Percentiles rank a stretch among this genome's conserved stretches.
These are phyloP conservation scores for Pterophyllum scalare DNA, from an alignment of 2,113 vertebrate species.

Conservation along the genomic window DNA sequence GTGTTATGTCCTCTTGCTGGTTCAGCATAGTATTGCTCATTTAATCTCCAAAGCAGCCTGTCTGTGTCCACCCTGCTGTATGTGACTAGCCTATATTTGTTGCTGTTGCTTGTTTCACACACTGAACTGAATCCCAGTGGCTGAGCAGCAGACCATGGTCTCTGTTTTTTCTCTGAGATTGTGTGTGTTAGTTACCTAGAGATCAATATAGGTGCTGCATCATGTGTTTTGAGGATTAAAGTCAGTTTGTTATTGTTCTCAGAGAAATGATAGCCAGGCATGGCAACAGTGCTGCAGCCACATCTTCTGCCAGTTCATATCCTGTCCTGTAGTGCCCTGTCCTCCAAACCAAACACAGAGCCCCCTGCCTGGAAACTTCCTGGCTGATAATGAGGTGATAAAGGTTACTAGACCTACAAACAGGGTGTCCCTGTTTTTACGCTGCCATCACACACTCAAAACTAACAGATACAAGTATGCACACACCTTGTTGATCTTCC, in stretches of 20 bases:
- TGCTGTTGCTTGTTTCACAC: slow-evolving; percentile 22
- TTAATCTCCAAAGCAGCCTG: background rate
- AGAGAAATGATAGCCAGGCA: slow-evolving; percentile 29
- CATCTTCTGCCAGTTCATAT: slow-evolving; percentile 49
- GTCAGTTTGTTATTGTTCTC: slow-evolving; percentile 57
- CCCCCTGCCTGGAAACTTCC: slow-evolving; percentile 60
- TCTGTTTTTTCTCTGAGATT: slow-evolving; percentile 4
- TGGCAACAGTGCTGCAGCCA: slow-evolving; percentile 3
- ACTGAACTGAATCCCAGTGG: background rate
- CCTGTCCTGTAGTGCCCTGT: slow-evolving; percentile 39
- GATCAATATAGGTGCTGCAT: slow-evolving; percentile 28
- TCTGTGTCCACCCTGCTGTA: background rate
- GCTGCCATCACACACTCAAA: slow-evolving; percentile 7
- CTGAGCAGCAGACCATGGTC: slow-evolving; percentile 12
- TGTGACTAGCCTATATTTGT: background rate
- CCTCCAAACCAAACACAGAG: slow-evolving; percentile 57
- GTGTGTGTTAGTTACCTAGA: background rate
- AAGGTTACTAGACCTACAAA: slow-evolving; percentile 20
- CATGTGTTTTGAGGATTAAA: slow-evolving; percentile 22
- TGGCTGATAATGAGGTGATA: slow-evolving; percentile 64
- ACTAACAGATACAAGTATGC: slow-evolving; percentile 17
- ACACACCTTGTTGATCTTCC: slow-evolving; percentile 14
- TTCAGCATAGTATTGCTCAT: too few species aligned
- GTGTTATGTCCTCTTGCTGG: too few species aligned
- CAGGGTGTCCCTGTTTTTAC: slow-evolving; percentile 32